Conservation (phyloP, 2,113 vertebrate species). For the Chitala chitala region DNA sequence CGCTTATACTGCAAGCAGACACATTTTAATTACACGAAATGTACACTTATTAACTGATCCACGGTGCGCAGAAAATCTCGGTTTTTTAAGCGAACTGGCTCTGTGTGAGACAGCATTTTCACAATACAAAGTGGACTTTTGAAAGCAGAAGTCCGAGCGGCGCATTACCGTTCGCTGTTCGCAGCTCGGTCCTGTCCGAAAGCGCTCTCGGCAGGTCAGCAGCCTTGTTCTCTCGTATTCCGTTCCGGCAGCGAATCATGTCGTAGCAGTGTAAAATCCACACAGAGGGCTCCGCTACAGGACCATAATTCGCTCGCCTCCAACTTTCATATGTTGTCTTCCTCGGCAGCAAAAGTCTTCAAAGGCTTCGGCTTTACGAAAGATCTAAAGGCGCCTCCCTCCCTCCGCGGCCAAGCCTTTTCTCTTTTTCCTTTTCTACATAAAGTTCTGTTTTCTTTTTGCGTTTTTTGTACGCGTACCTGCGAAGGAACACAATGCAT, state of each 20-base stretch:
- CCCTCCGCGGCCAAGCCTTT: slow-evolving; percentile 37
- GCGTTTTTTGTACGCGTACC: neutral
- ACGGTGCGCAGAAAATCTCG: too few relatives aligned
- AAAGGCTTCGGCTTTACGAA: slow-evolving; percentile 38
- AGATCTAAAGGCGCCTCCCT: slow-evolving; percentile 48
- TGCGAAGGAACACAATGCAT: neutral
- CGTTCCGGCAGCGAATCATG: slow-evolving; percentile 34
- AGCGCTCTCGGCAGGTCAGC: slow-evolving; percentile 30
- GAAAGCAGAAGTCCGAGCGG: neutral
- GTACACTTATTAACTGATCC: neutral
- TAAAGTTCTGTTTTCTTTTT: slow-evolving; percentile 16
- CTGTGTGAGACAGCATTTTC: too few relatives aligned
- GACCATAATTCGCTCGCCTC: slow-evolving; percentile 41
- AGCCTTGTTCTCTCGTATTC: slow-evolving; percentile 19
- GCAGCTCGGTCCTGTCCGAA: slow-evolving; percentile 34
- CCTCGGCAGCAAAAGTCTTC: slow-evolving; percentile 44
- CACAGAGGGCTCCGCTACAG: slow-evolving; percentile 42
- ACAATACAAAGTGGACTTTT: neutral
- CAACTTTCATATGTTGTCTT: slow-evolving; percentile 41
- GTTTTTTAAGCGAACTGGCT: neutral
- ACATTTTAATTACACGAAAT: neutral
- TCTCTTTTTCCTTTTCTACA: slow-evolving; percentile 26
- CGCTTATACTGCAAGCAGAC: neutral
- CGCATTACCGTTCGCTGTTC: slow-evolving; percentile 42
- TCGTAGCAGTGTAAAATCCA: slow-evolving; percentile 41